Evolutionary conservation across 2,113 vertebrate species (phyloP), one percentile per base, ranked within the genome.

Genomic region (Coptodon rendalli): DNA sequence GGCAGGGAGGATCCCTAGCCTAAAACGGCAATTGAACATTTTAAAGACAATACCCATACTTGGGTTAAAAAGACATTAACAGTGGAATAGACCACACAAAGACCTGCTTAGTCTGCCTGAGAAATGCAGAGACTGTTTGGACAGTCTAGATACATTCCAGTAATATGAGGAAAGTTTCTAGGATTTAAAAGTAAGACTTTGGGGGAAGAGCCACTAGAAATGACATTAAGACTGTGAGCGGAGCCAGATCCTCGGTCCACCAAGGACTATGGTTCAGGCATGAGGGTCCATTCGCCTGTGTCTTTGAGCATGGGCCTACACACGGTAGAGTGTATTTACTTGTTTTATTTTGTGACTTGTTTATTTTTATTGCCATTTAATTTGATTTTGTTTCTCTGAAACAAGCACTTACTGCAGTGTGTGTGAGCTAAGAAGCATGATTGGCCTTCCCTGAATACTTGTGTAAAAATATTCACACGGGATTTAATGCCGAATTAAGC

Each of bases 1-100:
- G 96, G 97, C 97, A 97, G 97, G 97, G 97, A 97, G 95, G 97
- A 96, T 97, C 93, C 94, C 95, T 97, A 98, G 98, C 93, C 97
- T 97, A 97, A 98, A 97, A 96, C 95, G 96, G 92, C 97, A 97
- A 97, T 98, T 98, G 97, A 99, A 98, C 97, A 97, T 97, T 97
- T 93, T 97, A 97, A 98, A 98, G 97, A 94, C 90, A 27, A 91
- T 97, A 96, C 95, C 95, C 95, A 73, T 52, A 88, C 89, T 86
- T 61, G 57, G 56, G 88, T 93, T 84, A 96, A 96, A 97, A 97
- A 97, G 96, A 95, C 94, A 92, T 94, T 97, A 97, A 97, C 97
- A 96, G 95, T 97, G 97, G 97, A 98, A 96, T 95, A 96, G 96
- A 92, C 96, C 97, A 95, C 94, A 96, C 97, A 96, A 97, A 94